Percentiles rank a stretch among this genome's conserved stretches.
Conservation (phyloP, 2,888 invertebrate genomes). For the Sphaerophoria rueppellii region DNA sequence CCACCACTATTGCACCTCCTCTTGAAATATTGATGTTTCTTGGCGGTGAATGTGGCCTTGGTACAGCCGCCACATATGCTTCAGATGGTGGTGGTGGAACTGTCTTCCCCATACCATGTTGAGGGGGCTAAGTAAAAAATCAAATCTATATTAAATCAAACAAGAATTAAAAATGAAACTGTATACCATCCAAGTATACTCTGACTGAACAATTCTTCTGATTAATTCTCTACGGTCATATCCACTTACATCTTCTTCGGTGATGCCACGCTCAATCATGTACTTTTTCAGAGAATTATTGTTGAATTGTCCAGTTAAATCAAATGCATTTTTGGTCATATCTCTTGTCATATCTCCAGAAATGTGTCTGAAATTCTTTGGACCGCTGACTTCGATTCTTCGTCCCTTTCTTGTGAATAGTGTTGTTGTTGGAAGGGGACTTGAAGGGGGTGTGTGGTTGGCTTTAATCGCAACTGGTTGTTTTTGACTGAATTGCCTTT, state of each 20-base stretch:
- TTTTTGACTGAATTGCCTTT: conserved; percentile 49
- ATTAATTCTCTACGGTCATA: conserved; percentile 77
- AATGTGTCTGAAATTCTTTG: conserved; percentile 77
- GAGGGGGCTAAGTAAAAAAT: conserved; percentile 43
- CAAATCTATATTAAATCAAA: background rate
- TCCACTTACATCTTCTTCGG: conserved; percentile 77
- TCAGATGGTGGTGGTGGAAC: conserved; percentile 62
- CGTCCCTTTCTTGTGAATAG: conserved; percentile 77
- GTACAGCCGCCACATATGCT: conserved; percentile 29
- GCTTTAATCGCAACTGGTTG: conserved; percentile 4
- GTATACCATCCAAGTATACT: conserved; percentile 78
- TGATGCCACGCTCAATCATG: conserved; percentile 78
- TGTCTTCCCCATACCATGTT: background rate
- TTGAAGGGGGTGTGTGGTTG: conserved; percentile 43
- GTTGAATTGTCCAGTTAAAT: conserved; percentile 75
- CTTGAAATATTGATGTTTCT: conserved; percentile 36
- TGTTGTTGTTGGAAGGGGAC: conserved; percentile 76
- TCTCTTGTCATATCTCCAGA: conserved; percentile 79
- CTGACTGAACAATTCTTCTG: conserved; percentile 78
- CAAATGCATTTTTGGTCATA: conserved; percentile 79
- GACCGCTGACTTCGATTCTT: conserved; percentile 78
- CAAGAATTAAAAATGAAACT: background rate
- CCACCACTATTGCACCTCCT: conserved; percentile 50
- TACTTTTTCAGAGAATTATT: conserved; percentile 78
- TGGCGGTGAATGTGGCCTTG: conserved; percentile 18